phyloP scores from a whole-genome alignment of 1,140 invertebrate genomes.

The Cotesia vestalis region DNA sequence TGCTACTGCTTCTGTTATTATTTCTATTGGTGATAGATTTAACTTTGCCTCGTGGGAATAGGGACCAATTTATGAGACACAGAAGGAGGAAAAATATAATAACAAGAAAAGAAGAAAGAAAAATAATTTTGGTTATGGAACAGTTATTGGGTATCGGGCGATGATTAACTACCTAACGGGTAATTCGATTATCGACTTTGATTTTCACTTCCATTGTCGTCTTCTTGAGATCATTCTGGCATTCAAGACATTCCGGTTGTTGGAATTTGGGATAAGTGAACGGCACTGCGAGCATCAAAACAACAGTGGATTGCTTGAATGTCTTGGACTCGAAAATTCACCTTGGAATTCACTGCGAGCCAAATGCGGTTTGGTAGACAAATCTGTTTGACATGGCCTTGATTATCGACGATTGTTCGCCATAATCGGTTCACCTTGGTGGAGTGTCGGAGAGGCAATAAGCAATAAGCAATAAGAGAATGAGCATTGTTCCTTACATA shows the following conservation, averaged over 20 bases:
- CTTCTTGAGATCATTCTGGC: background rate
- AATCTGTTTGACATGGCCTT: background rate
- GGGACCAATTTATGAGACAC: background rate
- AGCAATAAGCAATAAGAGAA: background rate
- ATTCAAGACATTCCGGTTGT: background rate
- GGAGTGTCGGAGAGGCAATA: background rate
- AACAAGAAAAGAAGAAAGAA: conserved; percentile 14
- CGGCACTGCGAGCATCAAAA: too few species aligned
- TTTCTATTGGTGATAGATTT: conserved; percentile 12
- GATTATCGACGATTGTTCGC: conserved; percentile 35
- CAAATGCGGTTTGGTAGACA: background rate
- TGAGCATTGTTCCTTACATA: conserved; percentile 53
- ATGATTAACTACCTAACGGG: too few species aligned
- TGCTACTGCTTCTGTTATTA: conserved; percentile 1
- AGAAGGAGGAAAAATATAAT: conserved; percentile 7
- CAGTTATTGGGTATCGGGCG: too few species aligned
- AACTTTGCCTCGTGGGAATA: background rate
- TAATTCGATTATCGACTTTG: background rate
- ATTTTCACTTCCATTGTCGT: conserved; percentile 1
- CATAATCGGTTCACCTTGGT: conserved; percentile 47
- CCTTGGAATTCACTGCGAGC: conserved; percentile 6
- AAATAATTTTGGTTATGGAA: conserved; percentile 16
- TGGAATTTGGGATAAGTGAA: conserved; percentile 24
- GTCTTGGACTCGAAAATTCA: too few species aligned
- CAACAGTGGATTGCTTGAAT: conserved; percentile 2